Evolutionary conservation across 1,140 invertebrate genomes (phyloP).

Genomic region (Scaptomyza pallida): DNA sequence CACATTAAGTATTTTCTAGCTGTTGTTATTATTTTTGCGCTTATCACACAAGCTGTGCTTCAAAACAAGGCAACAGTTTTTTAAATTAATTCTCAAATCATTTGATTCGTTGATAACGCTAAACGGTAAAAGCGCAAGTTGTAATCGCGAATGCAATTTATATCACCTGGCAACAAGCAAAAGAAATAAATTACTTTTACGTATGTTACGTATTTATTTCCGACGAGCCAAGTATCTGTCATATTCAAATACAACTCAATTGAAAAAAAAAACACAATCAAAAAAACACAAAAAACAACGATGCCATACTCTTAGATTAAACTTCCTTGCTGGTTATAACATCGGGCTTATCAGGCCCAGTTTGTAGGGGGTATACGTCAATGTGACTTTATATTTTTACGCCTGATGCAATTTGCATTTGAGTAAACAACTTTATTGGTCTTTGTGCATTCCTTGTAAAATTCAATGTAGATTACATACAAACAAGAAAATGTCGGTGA

Average conservation of each 20-base stretch:
- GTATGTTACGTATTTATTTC: not conserved
- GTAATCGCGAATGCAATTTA: slow-evolving; percentile 39
- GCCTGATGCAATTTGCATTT: slow-evolving; percentile 15
- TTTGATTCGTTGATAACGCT: slow-evolving; percentile 49
- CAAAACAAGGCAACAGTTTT: slow-evolving; percentile 44
- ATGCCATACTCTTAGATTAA: not conserved
- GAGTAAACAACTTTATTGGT: slow-evolving; percentile 63
- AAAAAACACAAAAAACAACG: not conserved
- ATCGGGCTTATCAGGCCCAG: slow-evolving; percentile 48
- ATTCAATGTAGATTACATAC: not conserved
- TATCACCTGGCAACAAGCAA: slow-evolving; percentile 58
- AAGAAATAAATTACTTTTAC: slow-evolving; percentile 2
- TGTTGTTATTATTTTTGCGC: slow-evolving; percentile 24
- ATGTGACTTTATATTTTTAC: slow-evolving; percentile 3
- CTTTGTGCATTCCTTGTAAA: slow-evolving; percentile 5
- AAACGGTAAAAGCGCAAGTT: slow-evolving; percentile 38
- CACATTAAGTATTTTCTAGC: slow-evolving; percentile 16
- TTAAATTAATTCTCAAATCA: slow-evolving; percentile 34
- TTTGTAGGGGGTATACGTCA: slow-evolving; percentile 43
- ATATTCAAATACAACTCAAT: too few species aligned
- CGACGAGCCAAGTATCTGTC: not conserved
- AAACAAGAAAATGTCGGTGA: not conserved
- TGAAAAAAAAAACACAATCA: not conserved
- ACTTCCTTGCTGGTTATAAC: slow-evolving; percentile 17
- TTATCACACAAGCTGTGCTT: slow-evolving; percentile 36